Percentiles rank a stretch among this genome's conserved stretches.
phyloP scores from a whole-genome alignment of 2,113 vertebrate species.

The Gnathonemus longibarbis region DNA sequence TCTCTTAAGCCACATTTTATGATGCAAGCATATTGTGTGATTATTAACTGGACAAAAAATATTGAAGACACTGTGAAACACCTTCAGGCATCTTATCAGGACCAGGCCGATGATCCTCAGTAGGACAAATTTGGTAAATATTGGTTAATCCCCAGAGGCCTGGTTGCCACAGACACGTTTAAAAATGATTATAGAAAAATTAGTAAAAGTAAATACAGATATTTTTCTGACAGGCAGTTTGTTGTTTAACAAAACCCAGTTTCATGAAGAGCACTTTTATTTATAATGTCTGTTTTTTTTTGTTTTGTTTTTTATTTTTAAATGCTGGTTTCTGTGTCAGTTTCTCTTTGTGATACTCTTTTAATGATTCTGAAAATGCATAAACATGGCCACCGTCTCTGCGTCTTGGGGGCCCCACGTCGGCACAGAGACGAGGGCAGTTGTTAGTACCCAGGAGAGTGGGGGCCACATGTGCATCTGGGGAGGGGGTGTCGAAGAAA shows the following conservation, averaged over 20 bases:
- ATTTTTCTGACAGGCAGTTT: not conserved
- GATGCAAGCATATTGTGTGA: not conserved
- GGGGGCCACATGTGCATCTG: not conserved
- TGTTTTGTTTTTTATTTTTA: not conserved
- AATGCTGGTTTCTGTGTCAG: not conserved
- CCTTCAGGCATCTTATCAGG: not conserved
- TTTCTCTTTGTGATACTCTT: not conserved
- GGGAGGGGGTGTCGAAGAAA: not conserved
- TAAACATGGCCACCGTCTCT: not conserved
- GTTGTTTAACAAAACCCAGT: not conserved
- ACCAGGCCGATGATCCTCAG: not conserved
- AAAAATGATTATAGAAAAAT: not conserved
- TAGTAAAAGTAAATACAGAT: not conserved
- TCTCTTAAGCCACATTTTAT: not conserved
- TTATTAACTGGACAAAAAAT: not conserved
- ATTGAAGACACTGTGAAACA: not conserved
- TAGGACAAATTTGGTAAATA: not conserved
- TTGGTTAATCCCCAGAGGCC: not conserved
- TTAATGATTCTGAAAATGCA: not conserved
- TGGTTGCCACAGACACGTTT: not conserved
- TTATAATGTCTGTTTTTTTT: not conserved
- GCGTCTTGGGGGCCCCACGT: not conserved
- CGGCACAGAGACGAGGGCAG: not conserved
- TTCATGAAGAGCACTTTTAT: not conserved
- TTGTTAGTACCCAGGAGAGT: not conserved